Evolutionary conservation across 1,140 invertebrate genomes (phyloP), one percentile per base, ranked within the genome.

Genomic region (Uloborus diversus): DNA sequence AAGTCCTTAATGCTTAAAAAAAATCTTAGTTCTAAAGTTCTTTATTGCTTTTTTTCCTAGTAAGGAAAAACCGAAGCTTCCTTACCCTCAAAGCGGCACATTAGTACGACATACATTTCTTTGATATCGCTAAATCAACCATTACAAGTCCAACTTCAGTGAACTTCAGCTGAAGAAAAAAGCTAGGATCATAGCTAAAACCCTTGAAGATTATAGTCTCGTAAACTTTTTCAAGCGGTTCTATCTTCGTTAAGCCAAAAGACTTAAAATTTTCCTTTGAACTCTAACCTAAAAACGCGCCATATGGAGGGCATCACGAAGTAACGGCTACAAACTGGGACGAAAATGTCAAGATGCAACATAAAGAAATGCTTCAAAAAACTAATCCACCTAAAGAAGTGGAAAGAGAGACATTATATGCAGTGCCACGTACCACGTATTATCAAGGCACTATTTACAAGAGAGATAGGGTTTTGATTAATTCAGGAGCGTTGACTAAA

Each of bases 261-360:
- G 62, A 42, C 62, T 78, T 78, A 78, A 78, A 78, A 78, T 78
- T 78, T 73, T 66, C 33, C 57, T 66, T 78, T 78, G 62, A 78
- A 78, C 61, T 78, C 30, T 37, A 65, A 66, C 28, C 59, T 64
- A 51, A 75, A 64, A 75, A 47, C 27, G 37, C 49, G 37, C 71
- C 35, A 75, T 64, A 75, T 35, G 62, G 62, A 66, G 20, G 47
- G 42, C 59, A 35, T 37, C 20, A 35, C 9, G 33, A 57, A 32
- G 57, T 35, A 30, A 70, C 56, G 30, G 33, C 49, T 70, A 53
- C 61, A 65, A 66, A 53, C 37, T 64, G 61, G 71, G 62, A 28
- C 35, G 51, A 33, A 61, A 61, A 78, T 78, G 62, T 53, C 61
- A 78, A 78, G 62, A 65, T 53, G 23, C 27, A 65, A 56, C 59